Evolutionary conservation across 2,888 invertebrate genomes (phyloP).

Genomic region (Choristoneura rosaceana): DNA sequence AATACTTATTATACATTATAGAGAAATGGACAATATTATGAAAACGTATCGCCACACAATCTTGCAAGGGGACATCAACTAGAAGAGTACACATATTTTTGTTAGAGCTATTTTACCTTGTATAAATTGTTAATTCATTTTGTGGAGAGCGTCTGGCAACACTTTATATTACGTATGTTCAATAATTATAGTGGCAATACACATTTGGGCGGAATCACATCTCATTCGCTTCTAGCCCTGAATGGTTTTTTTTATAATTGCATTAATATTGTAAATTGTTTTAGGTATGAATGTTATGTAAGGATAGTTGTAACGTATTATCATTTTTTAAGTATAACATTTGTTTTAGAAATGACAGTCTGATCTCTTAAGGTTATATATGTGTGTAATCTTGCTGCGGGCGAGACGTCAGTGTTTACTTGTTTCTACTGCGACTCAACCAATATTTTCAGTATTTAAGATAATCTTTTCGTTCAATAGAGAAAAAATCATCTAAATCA

Average conservation of each 20-base stretch:
- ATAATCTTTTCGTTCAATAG: too few species aligned
- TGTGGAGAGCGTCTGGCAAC: constrained; percentile 70
- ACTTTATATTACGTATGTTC: constrained; percentile 62
- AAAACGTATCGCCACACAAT: constrained; percentile 58
- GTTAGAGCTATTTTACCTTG: constrained; percentile 71
- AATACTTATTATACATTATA: constrained; percentile 57
- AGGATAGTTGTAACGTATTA: constrained; percentile 79
- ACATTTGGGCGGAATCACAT: constrained; percentile 48
- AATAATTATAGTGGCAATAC: constrained; percentile 41
- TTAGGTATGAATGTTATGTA: constrained; percentile 79
- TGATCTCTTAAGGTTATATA: constrained; percentile 82
- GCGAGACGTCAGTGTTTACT: constrained; percentile 57
- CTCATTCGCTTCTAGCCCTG: constrained; percentile 53
- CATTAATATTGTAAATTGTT: constrained; percentile 79
- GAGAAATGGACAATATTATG: constrained; percentile 61
- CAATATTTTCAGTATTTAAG: not conserved
- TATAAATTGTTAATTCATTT: constrained; percentile 79
- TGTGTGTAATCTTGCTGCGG: constrained; percentile 60
- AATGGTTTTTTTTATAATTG: constrained; percentile 64
- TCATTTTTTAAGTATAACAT: constrained; percentile 79
- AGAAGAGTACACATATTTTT: constrained; percentile 75
- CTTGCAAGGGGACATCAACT: constrained; percentile 54
- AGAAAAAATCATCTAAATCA: too few species aligned
- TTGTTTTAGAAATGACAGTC: constrained; percentile 81
- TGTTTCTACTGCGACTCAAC: constrained; percentile 5